Evolutionary conservation across 2,888 invertebrate species (phyloP).

Genomic region (Linnaemya vulpina): DNA sequence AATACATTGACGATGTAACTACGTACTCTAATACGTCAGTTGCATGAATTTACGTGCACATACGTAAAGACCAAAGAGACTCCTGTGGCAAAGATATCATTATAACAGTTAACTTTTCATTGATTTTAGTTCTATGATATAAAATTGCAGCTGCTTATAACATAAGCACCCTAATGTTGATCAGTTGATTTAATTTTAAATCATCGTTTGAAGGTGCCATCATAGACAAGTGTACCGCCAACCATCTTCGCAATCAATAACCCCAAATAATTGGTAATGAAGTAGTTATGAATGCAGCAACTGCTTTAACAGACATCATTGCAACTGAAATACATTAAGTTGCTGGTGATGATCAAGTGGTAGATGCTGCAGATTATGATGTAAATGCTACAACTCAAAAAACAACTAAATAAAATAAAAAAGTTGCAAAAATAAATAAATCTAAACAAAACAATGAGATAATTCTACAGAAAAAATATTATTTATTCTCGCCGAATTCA

Average conservation of each 20-base stretch:
- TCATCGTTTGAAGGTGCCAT: slow-evolving; percentile 29
- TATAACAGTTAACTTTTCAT: too few relatives aligned
- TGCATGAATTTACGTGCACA: too few relatives aligned
- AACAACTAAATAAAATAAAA: slow-evolving; percentile 1
- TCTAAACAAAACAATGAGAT: slow-evolving; percentile 3
- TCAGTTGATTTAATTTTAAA: slow-evolving; percentile 52
- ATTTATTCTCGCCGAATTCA: slow-evolving; percentile 7
- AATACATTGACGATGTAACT: too few relatives aligned
- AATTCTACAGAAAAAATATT: slow-evolving; percentile 39
- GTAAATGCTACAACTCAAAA: not conserved
- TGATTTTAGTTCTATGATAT: too few relatives aligned
- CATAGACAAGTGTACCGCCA: slow-evolving; percentile 6
- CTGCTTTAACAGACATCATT: slow-evolving; percentile 28
- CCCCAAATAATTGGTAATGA: not conserved
- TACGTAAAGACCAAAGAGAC: too few relatives aligned
- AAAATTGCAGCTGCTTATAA: too few relatives aligned
- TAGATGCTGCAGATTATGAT: slow-evolving; percentile 43
- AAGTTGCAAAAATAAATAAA: not conserved
- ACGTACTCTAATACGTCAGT: too few relatives aligned
- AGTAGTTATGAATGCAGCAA: slow-evolving; percentile 16
- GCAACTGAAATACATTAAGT: slow-evolving; percentile 9
- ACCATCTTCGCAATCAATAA: not conserved
- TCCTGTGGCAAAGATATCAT: too few relatives aligned
- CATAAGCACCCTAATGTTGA: not conserved
- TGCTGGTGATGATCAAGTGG: slow-evolving; percentile 16